Evolutionary conservation across 2,888 invertebrate species (phyloP).

Genomic region (Melanotus villosus): DNA sequence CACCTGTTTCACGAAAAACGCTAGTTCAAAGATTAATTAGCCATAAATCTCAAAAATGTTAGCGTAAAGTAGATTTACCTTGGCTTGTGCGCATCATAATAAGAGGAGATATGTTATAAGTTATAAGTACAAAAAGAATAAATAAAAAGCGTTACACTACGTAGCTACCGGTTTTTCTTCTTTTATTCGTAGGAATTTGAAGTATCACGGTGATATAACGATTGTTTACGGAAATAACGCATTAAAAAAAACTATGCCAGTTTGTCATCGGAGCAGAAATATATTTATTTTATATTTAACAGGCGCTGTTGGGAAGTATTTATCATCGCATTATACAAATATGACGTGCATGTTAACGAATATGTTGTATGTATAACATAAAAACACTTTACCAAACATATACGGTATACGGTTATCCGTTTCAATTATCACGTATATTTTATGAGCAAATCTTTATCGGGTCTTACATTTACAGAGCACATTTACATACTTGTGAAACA

Average conservation of each 20-base stretch:
- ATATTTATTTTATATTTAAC: conserved; percentile 6
- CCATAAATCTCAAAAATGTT: not conserved
- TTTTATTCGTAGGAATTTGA: not conserved
- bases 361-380: conserved; percentile 17
- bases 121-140: not conserved
- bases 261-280: not conserved
- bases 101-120: not conserved
- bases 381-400: conserved; percentile 21
- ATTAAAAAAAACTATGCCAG: not conserved
- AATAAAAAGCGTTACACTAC: not conserved
- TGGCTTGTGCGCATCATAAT: conserved; percentile 5
- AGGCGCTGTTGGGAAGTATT: conserved; percentile 1
- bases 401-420: conserved; percentile 21
- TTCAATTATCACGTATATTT: conserved; percentile 38
- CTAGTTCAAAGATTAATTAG: not conserved
- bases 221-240: conserved; percentile 6
- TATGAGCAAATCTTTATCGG: conserved; percentile 32
- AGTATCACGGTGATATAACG: not conserved
- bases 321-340: conserved; percentile 21
- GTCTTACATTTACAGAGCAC: not conserved
- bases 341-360: conserved; percentile 23
- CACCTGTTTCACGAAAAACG: not conserved
- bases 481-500: conserved; percentile 28
- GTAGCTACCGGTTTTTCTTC: not conserved
- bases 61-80: conserved; percentile 6